Conservation (phyloP, 2,888 invertebrate genomes). For the Parnassius orleans region DNA sequence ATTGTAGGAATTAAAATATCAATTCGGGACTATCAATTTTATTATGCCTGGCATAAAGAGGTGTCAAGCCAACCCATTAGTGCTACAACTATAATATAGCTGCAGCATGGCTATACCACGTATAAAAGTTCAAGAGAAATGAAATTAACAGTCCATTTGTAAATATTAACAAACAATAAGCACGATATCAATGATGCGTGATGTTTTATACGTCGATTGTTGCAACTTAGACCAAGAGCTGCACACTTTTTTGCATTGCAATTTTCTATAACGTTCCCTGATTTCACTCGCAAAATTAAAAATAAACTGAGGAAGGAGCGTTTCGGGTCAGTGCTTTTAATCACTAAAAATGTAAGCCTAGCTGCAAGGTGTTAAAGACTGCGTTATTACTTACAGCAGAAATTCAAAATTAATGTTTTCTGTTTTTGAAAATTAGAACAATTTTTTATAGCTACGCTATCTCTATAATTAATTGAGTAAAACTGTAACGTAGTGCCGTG, state of each 20-base stretch:
- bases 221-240: constrained; percentile 3
- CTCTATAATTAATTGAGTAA: too few relatives aligned
- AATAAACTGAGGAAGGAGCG: constrained; percentile 4
- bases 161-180: constrained; percentile 18
- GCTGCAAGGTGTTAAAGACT: constrained; percentile 5
- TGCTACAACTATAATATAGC: too few relatives aligned
- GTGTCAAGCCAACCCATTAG: too few relatives aligned
- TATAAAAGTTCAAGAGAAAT: constrained; percentile 7
- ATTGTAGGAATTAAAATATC: too few relatives aligned
- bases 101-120: too few relatives aligned
- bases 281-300: constrained; percentile 30
- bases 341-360: constrained; percentile 20
- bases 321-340: constrained; percentile 24
- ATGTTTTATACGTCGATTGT: constrained; percentile 5
- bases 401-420: not conserved
- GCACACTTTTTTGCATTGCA: constrained; percentile 7
- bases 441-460: too few relatives aligned
- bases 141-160: constrained; percentile 23
- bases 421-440: too few relatives aligned
- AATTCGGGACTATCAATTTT: too few relatives aligned
- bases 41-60: too few relatives aligned
- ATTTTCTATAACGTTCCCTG: constrained; percentile 14
- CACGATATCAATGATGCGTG: constrained; percentile 13
- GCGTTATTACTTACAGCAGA: not conserved
- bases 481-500: too few relatives aligned